Base-by-base conservation (phyloP, 2,888 invertebrate species). In the Hydrotaea cyrtoneurina region DNA sequence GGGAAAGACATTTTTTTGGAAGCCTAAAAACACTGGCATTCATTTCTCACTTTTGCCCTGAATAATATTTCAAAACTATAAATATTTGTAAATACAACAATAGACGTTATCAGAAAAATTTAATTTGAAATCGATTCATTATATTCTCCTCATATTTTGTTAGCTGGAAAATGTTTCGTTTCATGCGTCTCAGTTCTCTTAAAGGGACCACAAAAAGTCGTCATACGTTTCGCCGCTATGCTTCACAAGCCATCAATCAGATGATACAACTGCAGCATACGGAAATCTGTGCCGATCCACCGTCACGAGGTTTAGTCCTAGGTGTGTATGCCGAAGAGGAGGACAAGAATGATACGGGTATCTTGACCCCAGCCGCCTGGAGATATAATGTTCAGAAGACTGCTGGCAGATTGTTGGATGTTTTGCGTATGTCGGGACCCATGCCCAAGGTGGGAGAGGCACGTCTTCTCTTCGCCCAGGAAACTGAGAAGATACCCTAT, bases 391-490 rank as follows among this genome's bases (percentile, higher is more conserved):
- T 93, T 39, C 90, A 93, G 83, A 90, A 89, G 86, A 90, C 89
- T 0, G 92, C 93, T 73, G 94, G 95, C 1, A 93, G 94, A 79
- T 90, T 95, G 26, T 93, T 93, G 89, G 93, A 94, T 82, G 92
- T 94, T 31, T 88, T 94, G 26, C 93, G 93, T 19, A 90, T 94
- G 88, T 89, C 87, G 55, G 94, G 91, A 88, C 94, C 91, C 83
- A 94, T 93, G 92, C 92, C 92, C 1, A 93, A 81, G 90, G 92
- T 92, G 89, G 93, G 92, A 89, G 94, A 93, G 92, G 94, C 93
- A 1, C 93, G 96, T 86, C 92, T 95, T 11, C 94, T 95, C 88
- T 96, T 94, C 89, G 95, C 94, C 86, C 89, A 96, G 36, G 95
- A 95, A 86, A 93, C 93, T 0, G 89, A 89, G 0, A 89, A 89